Percentiles rank a stretch among this genome's conserved stretches.
Evolutionary conservation across 2,797 vertebrate species (phyloP).

Genomic region (Tolypeutes matacus): DNA sequence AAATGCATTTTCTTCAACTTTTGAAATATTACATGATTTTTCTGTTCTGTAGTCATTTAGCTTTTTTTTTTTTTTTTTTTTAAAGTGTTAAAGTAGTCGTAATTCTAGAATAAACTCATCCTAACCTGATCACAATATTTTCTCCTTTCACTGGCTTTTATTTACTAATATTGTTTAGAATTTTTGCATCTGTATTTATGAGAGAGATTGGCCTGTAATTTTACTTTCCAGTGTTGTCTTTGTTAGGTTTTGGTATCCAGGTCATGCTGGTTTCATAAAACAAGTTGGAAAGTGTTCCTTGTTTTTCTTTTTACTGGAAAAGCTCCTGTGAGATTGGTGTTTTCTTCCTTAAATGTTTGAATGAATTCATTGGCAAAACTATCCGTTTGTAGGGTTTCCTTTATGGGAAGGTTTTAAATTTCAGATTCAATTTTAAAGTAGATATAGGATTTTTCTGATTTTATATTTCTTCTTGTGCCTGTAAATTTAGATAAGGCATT

Average conservation of each 20-base stretch:
- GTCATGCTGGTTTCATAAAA: not conserved
- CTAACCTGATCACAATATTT: not conserved
- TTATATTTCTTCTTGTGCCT: not conserved
- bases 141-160: not conserved
- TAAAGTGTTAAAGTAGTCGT: not conserved
- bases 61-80: not conserved
- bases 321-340: not conserved
- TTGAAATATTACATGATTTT: not conserved
- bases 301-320: not conserved
- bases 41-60: not conserved
- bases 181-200: not conserved
- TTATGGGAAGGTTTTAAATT: not conserved
- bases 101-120: not conserved
- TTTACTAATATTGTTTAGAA: not conserved
- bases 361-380: not conserved
- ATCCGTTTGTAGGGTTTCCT: not conserved
- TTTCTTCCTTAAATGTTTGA: not conserved
- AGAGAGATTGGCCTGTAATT: not conserved
- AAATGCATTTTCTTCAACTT: not conserved
- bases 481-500: not conserved
- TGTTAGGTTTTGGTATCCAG: not conserved
- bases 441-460: constrained; percentile 7
- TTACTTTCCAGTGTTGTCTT: not conserved
- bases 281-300: not conserved
- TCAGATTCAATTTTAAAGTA: constrained; percentile 8